phyloP scores from a whole-genome alignment of 2,113 vertebrate species.

The Callipepla californica region DNA sequence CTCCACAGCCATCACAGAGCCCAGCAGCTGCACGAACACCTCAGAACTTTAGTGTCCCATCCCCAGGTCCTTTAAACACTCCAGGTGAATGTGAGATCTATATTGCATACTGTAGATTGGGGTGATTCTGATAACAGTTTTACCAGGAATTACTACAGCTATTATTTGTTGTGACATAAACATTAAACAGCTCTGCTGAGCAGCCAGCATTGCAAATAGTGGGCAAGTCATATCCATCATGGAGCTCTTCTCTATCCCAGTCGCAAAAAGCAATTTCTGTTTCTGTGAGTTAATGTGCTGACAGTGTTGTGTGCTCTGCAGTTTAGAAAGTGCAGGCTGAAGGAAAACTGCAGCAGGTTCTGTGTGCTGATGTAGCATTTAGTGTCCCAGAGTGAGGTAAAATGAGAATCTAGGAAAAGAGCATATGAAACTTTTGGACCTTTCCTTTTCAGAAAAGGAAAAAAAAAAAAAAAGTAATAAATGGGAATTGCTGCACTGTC shows the following conservation, averaged over 20 bases:
- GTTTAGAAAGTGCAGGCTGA: neutral
- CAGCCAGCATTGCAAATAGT: neutral
- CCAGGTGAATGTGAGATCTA: constrained; percentile 83
- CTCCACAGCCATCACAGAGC: constrained; percentile 95
- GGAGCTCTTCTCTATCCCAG: neutral
- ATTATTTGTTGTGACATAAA: neutral
- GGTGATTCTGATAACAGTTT: neutral
- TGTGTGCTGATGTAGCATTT: neutral
- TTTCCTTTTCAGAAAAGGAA: neutral
- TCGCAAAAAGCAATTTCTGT: neutral
- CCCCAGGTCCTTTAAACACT: constrained; percentile 94
- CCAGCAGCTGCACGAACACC: constrained; percentile 91
- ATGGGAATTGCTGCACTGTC: neutral
- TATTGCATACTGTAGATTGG: neutral
- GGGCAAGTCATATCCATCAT: neutral
- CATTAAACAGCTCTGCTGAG: neutral
- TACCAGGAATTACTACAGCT: neutral
- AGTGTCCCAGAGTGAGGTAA: neutral
- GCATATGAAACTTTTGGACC: neutral
- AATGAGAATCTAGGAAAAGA: neutral
- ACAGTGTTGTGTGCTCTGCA: neutral
- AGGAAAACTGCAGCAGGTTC: neutral
- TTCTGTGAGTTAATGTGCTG: neutral
- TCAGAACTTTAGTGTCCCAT: constrained; percentile 94
- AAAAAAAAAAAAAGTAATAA: neutral